Evolutionary conservation across 2,113 vertebrate genomes (phyloP).

Genomic region (Clarias batrachus): DNA sequence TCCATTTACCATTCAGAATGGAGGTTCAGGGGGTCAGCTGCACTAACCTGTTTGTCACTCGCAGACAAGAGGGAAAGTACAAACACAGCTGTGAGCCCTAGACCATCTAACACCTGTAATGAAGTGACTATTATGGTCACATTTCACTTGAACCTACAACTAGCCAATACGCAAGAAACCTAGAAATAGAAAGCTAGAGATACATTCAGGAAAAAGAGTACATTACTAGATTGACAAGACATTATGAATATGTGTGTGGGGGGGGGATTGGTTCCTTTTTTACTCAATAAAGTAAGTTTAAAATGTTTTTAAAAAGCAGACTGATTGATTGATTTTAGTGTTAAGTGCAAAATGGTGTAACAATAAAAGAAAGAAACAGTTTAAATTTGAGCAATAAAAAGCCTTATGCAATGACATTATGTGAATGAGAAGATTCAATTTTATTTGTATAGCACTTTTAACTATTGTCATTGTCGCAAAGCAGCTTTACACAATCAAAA

Average conservation of each 20-base stretch:
- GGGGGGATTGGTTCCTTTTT: no score
- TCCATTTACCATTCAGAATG: neutral
- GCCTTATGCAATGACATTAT: neutral
- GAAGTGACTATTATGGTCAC: neutral
- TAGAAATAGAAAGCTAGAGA: neutral
- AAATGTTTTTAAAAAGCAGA: neutral
- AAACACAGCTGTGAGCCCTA: neutral
- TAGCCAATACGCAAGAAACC: neutral
- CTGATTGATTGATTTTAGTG: neutral
- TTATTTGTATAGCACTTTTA: no score
- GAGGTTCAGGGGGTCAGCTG: neutral
- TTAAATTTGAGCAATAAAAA: neutral
- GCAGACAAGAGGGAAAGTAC: neutral
- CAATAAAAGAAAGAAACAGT: neutral
- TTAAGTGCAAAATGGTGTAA: neutral
- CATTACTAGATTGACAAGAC: neutral
- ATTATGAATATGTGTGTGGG: neutral
- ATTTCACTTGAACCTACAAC: neutral
- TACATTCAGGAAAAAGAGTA: neutral
- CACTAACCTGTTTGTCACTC: neutral
- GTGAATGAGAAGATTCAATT: no score
- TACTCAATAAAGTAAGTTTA: no score
- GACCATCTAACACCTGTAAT: neutral
- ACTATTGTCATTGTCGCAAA: no score
- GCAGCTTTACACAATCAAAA: no score